Evolutionary conservation across 1,140 invertebrate species (phyloP).

Genomic region (Sarcophaga bullata): DNA sequence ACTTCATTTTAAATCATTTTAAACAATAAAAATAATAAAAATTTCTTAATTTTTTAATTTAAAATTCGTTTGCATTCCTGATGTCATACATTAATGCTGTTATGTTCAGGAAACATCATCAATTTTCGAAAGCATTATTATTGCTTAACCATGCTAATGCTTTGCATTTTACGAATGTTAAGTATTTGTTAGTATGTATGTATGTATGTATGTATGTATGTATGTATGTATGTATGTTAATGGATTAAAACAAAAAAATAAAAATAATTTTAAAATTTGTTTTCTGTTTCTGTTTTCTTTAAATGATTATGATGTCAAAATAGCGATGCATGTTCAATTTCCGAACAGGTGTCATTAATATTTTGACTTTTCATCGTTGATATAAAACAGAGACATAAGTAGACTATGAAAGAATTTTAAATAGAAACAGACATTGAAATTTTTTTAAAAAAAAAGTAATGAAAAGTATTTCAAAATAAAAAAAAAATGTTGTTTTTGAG

Average conservation of each 20-base stretch:
- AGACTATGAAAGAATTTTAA: not conserved
- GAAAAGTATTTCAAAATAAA: not conserved
- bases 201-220: too few species aligned
- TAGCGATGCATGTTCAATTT: not conserved
- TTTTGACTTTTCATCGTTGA: slow-evolving; percentile 13
- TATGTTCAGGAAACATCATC: too few species aligned
- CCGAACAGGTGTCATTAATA: slow-evolving; percentile 3
- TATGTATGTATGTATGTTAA: not conserved
- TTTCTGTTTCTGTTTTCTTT: not conserved
- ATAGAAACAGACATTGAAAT: not conserved
- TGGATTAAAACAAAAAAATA: not conserved
- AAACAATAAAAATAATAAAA: too few species aligned
- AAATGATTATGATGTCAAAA: slow-evolving; percentile 21
- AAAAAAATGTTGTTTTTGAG: not conserved
- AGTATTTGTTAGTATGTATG: too few species aligned
- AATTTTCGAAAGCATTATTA: too few species aligned
- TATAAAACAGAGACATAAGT: not conserved
- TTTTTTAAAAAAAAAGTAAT: not conserved
- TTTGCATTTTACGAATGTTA: too few species aligned
- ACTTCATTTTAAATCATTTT: too few species aligned
- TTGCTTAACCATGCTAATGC: too few species aligned
- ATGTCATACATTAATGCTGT: too few species aligned
- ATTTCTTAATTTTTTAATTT: too few species aligned
- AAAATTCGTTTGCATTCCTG: too few species aligned
- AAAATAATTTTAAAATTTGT: not conserved